These are phyloP conservation scores for Caenorhabditis plicata DNA, from an alignment of 2,888 invertebrate species.

Conservation along the genomic window DNA sequence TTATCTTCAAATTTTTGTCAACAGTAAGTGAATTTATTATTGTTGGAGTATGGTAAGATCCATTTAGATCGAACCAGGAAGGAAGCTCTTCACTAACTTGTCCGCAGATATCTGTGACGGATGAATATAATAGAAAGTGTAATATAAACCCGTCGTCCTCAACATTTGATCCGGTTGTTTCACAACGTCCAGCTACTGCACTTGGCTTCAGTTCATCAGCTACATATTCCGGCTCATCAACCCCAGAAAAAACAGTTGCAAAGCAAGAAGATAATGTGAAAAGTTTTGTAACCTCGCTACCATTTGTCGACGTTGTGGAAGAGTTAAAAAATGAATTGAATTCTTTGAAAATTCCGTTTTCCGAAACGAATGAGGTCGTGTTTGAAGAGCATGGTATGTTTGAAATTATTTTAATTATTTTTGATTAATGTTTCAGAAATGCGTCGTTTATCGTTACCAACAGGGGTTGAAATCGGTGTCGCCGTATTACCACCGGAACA, in stretches of 20 bases:
- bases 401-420: not conserved
- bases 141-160: slow-evolving; percentile 41
- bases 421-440: slow-evolving; percentile 41
- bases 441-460: slow-evolving; percentile 38
- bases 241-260: slow-evolving; percentile 35
- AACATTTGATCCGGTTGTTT: slow-evolving; percentile 54
- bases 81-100: slow-evolving; percentile 36
- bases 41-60: not conserved
- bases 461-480: slow-evolving; percentile 49
- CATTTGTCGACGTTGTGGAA: slow-evolving; percentile 34
- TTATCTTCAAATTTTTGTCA: slow-evolving; percentile 33
- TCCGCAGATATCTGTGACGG: slow-evolving; percentile 60
- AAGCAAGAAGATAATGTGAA: slow-evolving; percentile 31
- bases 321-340: slow-evolving; percentile 35
- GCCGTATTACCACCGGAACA: slow-evolving; percentile 39
- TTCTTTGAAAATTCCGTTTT: slow-evolving; percentile 35
- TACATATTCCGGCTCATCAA: slow-evolving; percentile 32
- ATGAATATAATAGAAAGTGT: slow-evolving; percentile 57
- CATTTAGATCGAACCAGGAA: slow-evolving; percentile 25
- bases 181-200: slow-evolving; percentile 60
- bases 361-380: slow-evolving; percentile 36
- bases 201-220: slow-evolving; percentile 28
- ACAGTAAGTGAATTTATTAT: slow-evolving; percentile 10
- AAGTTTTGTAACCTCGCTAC: slow-evolving; percentile 36
- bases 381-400: slow-evolving; percentile 34